Evolutionary conservation across 2,888 invertebrate species (phyloP), one percentile per base, ranked within the genome.

Genomic region (Clitarchus hookeri): DNA sequence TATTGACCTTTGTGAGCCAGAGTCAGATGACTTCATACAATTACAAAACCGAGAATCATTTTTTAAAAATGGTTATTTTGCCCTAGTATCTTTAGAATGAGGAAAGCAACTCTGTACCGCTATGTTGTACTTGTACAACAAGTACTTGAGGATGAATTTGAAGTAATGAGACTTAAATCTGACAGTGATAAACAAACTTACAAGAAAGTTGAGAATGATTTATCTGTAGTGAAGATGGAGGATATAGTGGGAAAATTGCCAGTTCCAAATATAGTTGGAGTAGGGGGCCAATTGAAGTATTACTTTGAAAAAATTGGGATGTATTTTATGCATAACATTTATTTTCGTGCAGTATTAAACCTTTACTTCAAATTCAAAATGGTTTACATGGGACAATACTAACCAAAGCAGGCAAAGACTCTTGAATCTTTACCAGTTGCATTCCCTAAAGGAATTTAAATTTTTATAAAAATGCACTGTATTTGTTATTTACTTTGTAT

Each of bases 121-220:
- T 65, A 65, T 23, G 65, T 65, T 65, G 65, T 65, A 23, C 65
- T 65, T 6, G 16, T 65, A 65, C 23, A 65, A 65, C 13, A 65
- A 65, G 65, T n/a, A 65, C 65, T 65, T 65, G 65, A 65, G 65
- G 65, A 65, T 65, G 65, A 65, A 65, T 23, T 65, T n/a, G n/a
- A 65, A 65, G 8, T 48, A 1, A 48, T 48, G 48, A 8, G 48
- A 48, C 48, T 48, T 16, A 48, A 48, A 19, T n/a, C 12, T 9
- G 65, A 65, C n/a, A 65, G 65, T 65, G 65, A 65, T 65, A n/a
- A 65, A n/a, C 65, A 65, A 65, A 65, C 65, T 65, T 65, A 8
- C n/a, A 65, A 65, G 65, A 65, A 65, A 65, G 65, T 65, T 65
- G 65, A 65, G 65, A 65, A 65, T 65, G 19, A 65, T 65, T 1